A percentile compares a stretch with the other conserved stretches of the same genome.
These are phyloP conservation scores for Diuraphis noxia DNA, from an alignment of 1,140 invertebrate genomes.

Conservation along the genomic window DNA sequence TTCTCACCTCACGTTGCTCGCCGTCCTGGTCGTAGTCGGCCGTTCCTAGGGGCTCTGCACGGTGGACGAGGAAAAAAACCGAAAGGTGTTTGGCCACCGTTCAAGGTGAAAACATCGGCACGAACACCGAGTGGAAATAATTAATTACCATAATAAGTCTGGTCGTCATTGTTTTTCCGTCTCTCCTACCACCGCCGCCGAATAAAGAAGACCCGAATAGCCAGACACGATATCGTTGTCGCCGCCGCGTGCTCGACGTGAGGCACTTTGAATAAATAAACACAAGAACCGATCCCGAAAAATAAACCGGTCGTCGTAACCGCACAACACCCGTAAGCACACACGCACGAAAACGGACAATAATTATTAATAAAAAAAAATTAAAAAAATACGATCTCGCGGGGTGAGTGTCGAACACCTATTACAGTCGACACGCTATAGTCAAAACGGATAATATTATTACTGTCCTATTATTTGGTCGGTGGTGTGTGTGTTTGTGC, in stretches of 20 bases:
- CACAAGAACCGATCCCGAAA: not conserved
- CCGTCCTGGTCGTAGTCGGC: not conserved
- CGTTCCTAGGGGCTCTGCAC: not conserved
- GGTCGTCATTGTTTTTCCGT: constrained; percentile 49
- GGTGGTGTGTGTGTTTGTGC: not conserved
- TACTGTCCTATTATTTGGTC: not conserved
- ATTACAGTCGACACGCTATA: constrained; percentile 2
- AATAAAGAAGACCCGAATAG: not conserved
- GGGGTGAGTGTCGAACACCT: constrained; percentile 34
- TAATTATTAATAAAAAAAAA: not conserved
- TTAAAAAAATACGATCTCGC: not conserved
- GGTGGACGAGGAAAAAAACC: not conserved
- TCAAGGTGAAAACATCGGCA: constrained; percentile 48
- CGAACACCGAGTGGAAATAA: constrained; percentile 34
- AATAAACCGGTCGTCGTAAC: constrained; percentile 16
- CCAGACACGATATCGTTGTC: constrained; percentile 20
- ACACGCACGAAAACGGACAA: constrained; percentile 41
- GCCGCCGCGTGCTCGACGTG: constrained; percentile 13
- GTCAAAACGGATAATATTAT: not conserved
- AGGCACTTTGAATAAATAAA: constrained; percentile 47
- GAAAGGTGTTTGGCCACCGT: constrained; percentile 48
- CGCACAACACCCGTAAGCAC: not conserved
- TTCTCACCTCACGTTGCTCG: no score
- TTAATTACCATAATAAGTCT: constrained; percentile 50
- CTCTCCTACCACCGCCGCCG: not conserved